phyloP scores from a whole-genome alignment of 2,888 invertebrate species.

The Trichopoda pennipes region DNA sequence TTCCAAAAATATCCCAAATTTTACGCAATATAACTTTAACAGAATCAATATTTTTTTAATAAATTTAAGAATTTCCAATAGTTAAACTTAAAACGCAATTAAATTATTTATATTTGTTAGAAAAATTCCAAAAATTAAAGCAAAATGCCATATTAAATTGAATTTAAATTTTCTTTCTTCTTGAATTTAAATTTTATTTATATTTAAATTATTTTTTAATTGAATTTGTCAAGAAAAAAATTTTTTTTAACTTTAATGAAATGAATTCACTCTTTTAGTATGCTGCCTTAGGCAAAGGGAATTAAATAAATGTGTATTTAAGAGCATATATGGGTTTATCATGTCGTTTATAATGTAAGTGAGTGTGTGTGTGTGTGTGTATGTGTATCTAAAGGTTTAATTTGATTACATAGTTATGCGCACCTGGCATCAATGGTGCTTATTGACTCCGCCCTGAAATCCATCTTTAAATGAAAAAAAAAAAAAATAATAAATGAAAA shows the following conservation, averaged over 20 bases:
- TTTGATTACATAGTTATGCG: constrained; percentile 54
- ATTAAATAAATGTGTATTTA: constrained; percentile 46
- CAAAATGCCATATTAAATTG: too few relatives aligned
- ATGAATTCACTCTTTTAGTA: constrained; percentile 5
- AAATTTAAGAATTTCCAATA: too few relatives aligned
- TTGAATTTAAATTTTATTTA: too few relatives aligned
- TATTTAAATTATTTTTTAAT: too few relatives aligned
- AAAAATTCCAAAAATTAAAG: too few relatives aligned
- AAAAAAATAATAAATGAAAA: neutral
- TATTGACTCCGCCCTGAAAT: constrained; percentile 67
- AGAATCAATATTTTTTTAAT: too few relatives aligned
- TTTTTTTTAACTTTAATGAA: neutral
- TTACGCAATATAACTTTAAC: too few relatives aligned
- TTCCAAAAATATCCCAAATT: too few relatives aligned
- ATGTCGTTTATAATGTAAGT: neutral
- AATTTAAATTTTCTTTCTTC: too few relatives aligned
- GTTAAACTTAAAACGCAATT: too few relatives aligned
- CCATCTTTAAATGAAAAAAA: constrained; percentile 57
- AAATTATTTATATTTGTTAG: too few relatives aligned
- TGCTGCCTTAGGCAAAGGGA: constrained; percentile 41
- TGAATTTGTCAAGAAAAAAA: neutral
- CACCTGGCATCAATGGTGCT: constrained; percentile 68
- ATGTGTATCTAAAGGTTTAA: constrained; percentile 11
- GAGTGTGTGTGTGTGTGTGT: constrained; percentile 2
- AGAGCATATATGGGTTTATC: constrained; percentile 24